Percentiles rank a stretch among this genome's conserved stretches.
Conservation (phyloP, 2,888 invertebrate genomes). For the Arrhopalites spinosus region DNA sequence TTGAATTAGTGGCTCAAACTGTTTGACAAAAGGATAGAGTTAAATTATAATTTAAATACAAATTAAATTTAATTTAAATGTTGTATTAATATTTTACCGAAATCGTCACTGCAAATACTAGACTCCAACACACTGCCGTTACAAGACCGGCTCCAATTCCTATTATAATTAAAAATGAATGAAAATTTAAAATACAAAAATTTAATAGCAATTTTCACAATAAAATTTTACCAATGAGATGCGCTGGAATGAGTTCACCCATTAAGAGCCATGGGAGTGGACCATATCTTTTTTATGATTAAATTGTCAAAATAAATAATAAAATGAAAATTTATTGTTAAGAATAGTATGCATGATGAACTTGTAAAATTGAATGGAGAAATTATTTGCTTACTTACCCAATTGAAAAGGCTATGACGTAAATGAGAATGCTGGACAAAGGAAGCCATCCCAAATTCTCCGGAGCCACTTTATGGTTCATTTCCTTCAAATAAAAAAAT, state of each 20-base stretch:
- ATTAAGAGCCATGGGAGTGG: slow-evolving; percentile 12
- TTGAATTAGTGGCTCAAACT: slow-evolving; percentile 46
- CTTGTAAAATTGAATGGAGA: too few species aligned
- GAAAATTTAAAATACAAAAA: not conserved
- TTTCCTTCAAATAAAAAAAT: slow-evolving; percentile 22
- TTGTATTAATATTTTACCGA: not conserved
- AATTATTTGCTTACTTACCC: not conserved
- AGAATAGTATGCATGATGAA: too few species aligned
- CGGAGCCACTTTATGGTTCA: not conserved
- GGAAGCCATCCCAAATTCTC: slow-evolving; percentile 15
- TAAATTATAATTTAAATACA: too few species aligned
- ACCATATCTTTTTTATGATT: slow-evolving; percentile 3
- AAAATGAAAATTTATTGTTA: too few species aligned
- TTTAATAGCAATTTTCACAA: too few species aligned
- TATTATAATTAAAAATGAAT: not conserved
- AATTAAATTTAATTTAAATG: too few species aligned
- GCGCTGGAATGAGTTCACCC: slow-evolving; percentile 49
- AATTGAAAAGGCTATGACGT: slow-evolving; percentile 2
- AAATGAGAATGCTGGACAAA: not conserved
- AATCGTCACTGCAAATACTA: slow-evolving; percentile 48
- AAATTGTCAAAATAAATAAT: too few species aligned
- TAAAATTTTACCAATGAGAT: slow-evolving; percentile 40
- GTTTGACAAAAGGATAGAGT: too few species aligned
- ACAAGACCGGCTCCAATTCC: slow-evolving; percentile 43
- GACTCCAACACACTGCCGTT: slow-evolving; percentile 47